Conservation (phyloP, 2,113 vertebrate genomes). For the Tor tambroides region DNA sequence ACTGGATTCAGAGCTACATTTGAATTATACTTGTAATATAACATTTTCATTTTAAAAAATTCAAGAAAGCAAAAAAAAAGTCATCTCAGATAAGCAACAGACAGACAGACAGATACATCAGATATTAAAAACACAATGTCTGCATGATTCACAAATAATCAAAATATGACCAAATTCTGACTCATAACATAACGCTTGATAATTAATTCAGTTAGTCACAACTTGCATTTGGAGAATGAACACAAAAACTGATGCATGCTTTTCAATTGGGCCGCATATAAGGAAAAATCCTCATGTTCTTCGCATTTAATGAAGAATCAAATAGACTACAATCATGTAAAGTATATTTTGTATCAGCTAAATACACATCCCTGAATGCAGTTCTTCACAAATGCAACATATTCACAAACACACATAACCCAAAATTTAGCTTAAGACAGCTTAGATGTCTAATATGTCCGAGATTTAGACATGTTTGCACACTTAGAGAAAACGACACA, state of each 20-base stretch:
- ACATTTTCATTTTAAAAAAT: not conserved
- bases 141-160: conserved; percentile 7
- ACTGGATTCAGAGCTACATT: not conserved
- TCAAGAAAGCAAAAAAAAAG: not conserved
- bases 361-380: not conserved
- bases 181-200: not conserved
- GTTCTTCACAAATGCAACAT: not conserved
- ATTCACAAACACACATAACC: not conserved
- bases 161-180: not conserved
- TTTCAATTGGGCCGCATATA: not conserved
- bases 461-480: not conserved
- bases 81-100: not conserved
- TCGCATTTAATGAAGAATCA: not conserved
- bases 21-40: not conserved
- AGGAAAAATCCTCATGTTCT: not conserved
- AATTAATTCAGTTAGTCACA: not conserved
- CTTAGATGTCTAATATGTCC: conserved; percentile 45
- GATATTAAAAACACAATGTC: not conserved
- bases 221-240: not conserved
- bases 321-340: not conserved
- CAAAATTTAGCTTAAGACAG: not conserved
- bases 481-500: not conserved
- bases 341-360: not conserved
- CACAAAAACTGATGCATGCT: not conserved
- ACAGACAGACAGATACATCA: not conserved